Evolutionary conservation across 2,888 invertebrate species (phyloP).

Genomic region (Alentia gelatinosa): DNA sequence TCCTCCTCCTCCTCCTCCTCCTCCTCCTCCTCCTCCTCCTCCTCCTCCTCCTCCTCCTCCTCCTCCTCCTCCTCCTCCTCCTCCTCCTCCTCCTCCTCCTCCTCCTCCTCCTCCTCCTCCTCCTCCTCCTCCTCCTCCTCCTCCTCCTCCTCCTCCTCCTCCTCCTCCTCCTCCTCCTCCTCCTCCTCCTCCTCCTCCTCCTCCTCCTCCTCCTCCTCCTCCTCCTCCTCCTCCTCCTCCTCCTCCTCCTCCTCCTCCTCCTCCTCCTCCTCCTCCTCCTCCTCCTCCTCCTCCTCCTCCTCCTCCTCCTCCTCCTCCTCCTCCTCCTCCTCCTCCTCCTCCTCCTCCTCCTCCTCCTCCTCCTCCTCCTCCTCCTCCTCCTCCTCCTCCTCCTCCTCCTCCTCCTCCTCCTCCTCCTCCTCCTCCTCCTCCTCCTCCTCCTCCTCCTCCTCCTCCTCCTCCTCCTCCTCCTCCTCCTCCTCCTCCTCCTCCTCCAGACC

Average conservation of each 20-base stretch:
- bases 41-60: background rate
- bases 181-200: background rate
- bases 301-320: background rate
- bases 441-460: slow-evolving; percentile 58
- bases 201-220: background rate
- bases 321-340: background rate
- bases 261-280: slow-evolving; percentile 37
- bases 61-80: background rate
- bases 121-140: background rate
- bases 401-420: slow-evolving; percentile 3
- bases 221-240: background rate
- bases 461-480: slow-evolving; percentile 54
- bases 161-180: background rate
- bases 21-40: background rate
- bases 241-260: slow-evolving; percentile 41
- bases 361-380: slow-evolving; percentile 20
- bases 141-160: background rate
- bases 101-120: background rate
- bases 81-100: background rate
- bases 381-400: slow-evolving; percentile 49
- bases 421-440: slow-evolving; percentile 22
- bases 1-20: background rate
- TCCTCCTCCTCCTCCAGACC: background rate
- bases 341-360: slow-evolving; percentile 24
- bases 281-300: slow-evolving; percentile 1